phyloP scores from a whole-genome alignment of 2,797 vertebrate genomes.

The Ptychadena robeensis region DNA sequence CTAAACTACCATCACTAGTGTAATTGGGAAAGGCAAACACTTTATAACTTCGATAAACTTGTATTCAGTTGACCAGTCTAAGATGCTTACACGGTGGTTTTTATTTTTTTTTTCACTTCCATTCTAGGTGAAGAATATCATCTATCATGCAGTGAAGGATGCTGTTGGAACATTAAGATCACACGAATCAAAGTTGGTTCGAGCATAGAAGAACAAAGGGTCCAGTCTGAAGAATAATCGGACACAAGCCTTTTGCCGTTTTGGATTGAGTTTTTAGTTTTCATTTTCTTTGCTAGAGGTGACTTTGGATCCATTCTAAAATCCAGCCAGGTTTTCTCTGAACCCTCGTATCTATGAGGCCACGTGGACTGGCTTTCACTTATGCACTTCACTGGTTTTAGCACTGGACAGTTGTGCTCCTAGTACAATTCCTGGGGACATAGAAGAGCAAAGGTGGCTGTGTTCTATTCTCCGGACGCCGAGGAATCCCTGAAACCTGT shows the following conservation, averaged over 20 bases:
- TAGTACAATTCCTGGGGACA: constrained; percentile 68
- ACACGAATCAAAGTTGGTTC: constrained; percentile 92
- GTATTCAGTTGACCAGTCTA: neutral
- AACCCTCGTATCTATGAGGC: constrained; percentile 75
- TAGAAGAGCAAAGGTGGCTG: constrained; percentile 46
- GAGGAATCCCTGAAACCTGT: constrained; percentile 39
- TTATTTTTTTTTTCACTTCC: constrained; percentile 4
- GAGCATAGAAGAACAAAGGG: constrained; percentile 82
- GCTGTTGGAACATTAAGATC: constrained; percentile 96
- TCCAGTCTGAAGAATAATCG: constrained; percentile 64
- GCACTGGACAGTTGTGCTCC: constrained; percentile 55
- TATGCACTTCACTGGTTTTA: constrained; percentile 66
- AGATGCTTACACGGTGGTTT: neutral
- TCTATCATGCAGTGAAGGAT: constrained; percentile 99
- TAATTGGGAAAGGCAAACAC: no score
- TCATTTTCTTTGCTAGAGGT: constrained; percentile 66
- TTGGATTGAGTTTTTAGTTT: constrained; percentile 69
- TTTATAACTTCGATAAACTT: no score
- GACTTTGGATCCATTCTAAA: constrained; percentile 76
- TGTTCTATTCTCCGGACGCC: constrained; percentile 34
- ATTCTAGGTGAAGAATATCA: constrained; percentile 97
- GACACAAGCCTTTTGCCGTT: constrained; percentile 72
- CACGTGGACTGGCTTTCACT: constrained; percentile 70
- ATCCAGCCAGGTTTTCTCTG: constrained; percentile 76
- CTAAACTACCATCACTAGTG: no score